Percentiles rank a stretch among this genome's conserved stretches.
Evolutionary conservation across 2,797 vertebrate genomes (phyloP).

Genomic region (Selene dorsalis): DNA sequence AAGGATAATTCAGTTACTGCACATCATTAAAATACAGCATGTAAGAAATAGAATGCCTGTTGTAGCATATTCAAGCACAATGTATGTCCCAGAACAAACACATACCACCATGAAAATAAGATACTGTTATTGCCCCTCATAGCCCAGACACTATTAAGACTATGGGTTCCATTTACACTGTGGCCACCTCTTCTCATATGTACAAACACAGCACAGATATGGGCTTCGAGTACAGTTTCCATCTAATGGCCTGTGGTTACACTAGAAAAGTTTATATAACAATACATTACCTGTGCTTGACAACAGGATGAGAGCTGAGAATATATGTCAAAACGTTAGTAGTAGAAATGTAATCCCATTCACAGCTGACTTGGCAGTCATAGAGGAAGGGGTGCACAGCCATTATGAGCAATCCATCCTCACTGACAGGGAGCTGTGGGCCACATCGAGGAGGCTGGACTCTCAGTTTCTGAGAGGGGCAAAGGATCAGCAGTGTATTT

Average conservation of each 20-base stretch:
- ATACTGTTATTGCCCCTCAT: conserved; percentile 51
- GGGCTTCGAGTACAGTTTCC: conserved; percentile 41
- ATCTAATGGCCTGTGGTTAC: conserved; percentile 39
- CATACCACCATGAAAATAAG: conserved; percentile 47
- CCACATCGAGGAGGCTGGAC: neutral
- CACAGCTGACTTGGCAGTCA: conserved; percentile 26
- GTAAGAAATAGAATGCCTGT: conserved; percentile 38
- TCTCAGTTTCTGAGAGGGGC: conserved; percentile 18
- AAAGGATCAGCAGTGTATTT: conserved; percentile 36
- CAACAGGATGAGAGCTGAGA: conserved; percentile 34
- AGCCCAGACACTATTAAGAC: conserved; percentile 48
- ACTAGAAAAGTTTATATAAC: conserved; percentile 20
- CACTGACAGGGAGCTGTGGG: neutral
- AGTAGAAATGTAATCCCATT: conserved; percentile 12
- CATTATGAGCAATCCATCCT: conserved; percentile 17
- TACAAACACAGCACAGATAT: conserved; percentile 63
- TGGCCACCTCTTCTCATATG: conserved; percentile 43
- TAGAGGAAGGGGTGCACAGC: conserved; percentile 14
- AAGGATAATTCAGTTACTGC: conserved; percentile 43
- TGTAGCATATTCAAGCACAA: conserved; percentile 53
- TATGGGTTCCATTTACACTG: conserved; percentile 33
- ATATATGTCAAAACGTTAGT: conserved; percentile 43
- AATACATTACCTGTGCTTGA: conserved; percentile 37
- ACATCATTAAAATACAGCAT: conserved; percentile 57
- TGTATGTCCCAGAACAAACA: conserved; percentile 54